Percentiles rank a stretch among this genome's conserved stretches.
Conservation (phyloP, 2,888 invertebrate genomes). For the Sesia apiformis region DNA sequence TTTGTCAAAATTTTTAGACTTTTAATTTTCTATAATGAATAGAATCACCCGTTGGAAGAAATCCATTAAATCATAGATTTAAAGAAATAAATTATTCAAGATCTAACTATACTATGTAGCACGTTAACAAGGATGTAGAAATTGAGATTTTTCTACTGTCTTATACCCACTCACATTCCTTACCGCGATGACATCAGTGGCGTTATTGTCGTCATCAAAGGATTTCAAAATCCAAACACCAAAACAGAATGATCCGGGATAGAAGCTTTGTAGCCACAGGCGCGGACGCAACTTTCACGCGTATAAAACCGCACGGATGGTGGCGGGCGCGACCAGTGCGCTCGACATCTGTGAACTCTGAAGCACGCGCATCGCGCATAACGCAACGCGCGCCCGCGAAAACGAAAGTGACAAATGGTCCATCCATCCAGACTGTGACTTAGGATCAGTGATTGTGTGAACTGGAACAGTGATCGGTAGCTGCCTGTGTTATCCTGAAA, state of each 20-base stretch:
- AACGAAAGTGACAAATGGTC: constrained; percentile 57
- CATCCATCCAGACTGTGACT: constrained; percentile 42
- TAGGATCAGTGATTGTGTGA: constrained; percentile 49
- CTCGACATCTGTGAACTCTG: constrained; percentile 30
- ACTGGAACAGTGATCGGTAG: constrained; percentile 68
- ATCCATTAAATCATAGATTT: no score
- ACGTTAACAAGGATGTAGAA: no score
- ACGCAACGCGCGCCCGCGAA: constrained; percentile 27
- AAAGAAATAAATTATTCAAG: no score
- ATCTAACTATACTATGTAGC: no score
- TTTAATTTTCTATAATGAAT: no score
- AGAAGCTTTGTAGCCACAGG: constrained; percentile 35
- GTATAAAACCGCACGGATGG: constrained; percentile 54
- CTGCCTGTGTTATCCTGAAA: constrained; percentile 65
- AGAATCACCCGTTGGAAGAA: no score
- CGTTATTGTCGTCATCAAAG: constrained; percentile 55
- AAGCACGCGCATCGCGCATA: constrained; percentile 28
- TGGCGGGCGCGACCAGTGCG: constrained; percentile 64
- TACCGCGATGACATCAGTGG: constrained; percentile 29
- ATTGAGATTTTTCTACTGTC: no score
- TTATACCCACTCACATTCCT: constrained; percentile 11
- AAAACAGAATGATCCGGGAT: constrained; percentile 55
- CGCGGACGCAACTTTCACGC: constrained; percentile 62
- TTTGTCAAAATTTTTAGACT: no score
- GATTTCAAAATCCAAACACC: constrained; percentile 55